Evolutionary conservation across 2,797 vertebrate genomes (phyloP).

Genomic region (Tenualosa thibaudeaui): DNA sequence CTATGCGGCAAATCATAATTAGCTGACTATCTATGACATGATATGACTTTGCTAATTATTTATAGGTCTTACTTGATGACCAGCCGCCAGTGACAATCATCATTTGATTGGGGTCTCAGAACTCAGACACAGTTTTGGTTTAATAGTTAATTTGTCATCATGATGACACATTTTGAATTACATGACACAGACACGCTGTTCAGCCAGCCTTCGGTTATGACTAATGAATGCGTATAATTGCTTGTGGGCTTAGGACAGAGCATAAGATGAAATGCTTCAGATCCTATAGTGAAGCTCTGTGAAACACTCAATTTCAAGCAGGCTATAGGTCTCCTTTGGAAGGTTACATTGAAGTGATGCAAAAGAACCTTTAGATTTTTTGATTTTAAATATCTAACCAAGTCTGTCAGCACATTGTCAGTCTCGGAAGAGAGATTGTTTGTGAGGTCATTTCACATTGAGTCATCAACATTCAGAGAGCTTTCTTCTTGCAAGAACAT

Average conservation of each 20-base stretch:
- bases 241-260: not conserved
- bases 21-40: too few species aligned
- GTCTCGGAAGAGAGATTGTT: not conserved
- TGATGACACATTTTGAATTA: not conserved
- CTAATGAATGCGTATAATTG: not conserved
- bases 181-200: not conserved
- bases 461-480: not conserved
- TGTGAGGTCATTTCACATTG: not conserved
- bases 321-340: not conserved
- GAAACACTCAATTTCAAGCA: not conserved
- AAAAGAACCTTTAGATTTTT: not conserved
- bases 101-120: not conserved
- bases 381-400: not conserved
- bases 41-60: not conserved
- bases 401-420: not conserved
- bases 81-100: not conserved
- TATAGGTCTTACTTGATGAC: not conserved
- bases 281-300: not conserved
- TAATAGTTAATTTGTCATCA: not conserved
- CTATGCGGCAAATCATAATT: not conserved
- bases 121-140: not conserved
- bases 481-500: not conserved
- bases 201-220: not conserved
- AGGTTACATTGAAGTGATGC: slow-evolving; percentile 10
- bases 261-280: not conserved